Percentiles rank a stretch among this genome's conserved stretches.
These are phyloP conservation scores for Tetragnatha montana DNA, from an alignment of 2,888 invertebrate species.

Conservation along the genomic window DNA sequence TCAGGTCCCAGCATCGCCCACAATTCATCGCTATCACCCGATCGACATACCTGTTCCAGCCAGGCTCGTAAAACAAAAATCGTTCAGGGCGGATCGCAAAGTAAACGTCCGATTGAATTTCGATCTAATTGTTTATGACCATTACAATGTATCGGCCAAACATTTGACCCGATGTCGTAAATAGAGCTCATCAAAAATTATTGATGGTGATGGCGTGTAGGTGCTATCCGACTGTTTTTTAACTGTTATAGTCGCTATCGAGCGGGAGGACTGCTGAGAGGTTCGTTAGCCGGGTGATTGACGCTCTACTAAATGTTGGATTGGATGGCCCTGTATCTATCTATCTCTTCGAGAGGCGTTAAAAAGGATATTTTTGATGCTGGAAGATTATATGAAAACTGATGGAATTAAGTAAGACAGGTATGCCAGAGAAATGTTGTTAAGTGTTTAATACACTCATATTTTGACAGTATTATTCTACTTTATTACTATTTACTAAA, in stretches of 20 bases:
- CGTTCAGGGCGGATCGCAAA: background rate
- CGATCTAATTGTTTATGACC: background rate
- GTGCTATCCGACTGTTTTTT: background rate
- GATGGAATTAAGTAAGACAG: too few species aligned
- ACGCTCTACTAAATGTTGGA: background rate
- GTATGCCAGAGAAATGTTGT: too few species aligned
- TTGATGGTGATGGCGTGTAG: background rate
- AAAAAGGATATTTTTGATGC: too few species aligned
- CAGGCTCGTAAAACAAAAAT: background rate
- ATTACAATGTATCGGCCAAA: background rate
- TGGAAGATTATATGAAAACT: too few species aligned
- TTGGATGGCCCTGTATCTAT: too few species aligned
- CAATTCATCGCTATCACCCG: constrained; percentile 57
- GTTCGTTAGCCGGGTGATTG: background rate
- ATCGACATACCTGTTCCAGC: constrained; percentile 12
- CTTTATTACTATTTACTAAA: too few species aligned
- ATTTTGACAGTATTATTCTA: too few species aligned
- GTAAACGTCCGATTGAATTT: background rate
- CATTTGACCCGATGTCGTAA: background rate
- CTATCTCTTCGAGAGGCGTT: too few species aligned
- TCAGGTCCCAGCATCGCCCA: constrained; percentile 45
- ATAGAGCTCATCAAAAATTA: background rate
- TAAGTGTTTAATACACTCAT: too few species aligned
- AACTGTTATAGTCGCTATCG: background rate
- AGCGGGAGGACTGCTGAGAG: background rate